These are phyloP conservation scores for Rynchops niger DNA, from an alignment of 2,113 vertebrate species.

Conservation along the genomic window DNA sequence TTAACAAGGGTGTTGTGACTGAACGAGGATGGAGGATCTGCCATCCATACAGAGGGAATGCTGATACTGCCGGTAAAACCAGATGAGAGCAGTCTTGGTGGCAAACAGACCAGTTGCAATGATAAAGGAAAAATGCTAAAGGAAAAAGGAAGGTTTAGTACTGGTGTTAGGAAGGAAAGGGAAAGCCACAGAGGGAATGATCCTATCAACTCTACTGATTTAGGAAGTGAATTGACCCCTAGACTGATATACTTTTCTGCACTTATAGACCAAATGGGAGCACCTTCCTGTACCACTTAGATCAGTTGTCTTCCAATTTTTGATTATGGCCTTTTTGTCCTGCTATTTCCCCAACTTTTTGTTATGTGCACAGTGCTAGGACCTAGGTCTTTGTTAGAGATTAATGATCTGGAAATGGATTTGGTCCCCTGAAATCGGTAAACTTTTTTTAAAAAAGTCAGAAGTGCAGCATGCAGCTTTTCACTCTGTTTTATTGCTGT, in stretches of 20 bases:
- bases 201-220: neutral
- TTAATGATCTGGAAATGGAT: neutral
- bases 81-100: neutral
- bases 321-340: neutral
- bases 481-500: neutral
- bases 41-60: accelerated
- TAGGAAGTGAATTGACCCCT: neutral
- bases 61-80: neutral
- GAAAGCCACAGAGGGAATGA: neutral
- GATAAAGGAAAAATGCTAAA: neutral
- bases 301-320: neutral
- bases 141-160: neutral
- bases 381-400: neutral
- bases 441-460: neutral
- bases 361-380: neutral
- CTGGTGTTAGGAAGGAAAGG: neutral
- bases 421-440: neutral
- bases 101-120: neutral
- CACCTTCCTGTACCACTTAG: neutral
- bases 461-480: neutral
- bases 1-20: neutral
- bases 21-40: neutral
- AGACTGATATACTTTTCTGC: neutral
- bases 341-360: neutral
- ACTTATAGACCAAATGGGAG: neutral